Evolutionary conservation across 2,888 invertebrate species (phyloP).

Genomic region (Pseudoips prasinana): DNA sequence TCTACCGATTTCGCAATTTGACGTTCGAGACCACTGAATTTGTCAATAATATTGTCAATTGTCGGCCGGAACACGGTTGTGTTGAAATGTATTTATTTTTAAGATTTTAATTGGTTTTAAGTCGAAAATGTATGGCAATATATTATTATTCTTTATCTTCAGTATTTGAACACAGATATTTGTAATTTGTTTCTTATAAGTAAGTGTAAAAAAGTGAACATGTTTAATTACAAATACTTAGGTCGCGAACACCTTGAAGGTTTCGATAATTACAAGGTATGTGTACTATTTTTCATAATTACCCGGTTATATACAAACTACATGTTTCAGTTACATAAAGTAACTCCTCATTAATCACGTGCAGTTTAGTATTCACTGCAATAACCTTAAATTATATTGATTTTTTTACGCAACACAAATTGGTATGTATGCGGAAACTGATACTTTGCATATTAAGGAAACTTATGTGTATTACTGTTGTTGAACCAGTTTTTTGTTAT

Average conservation of each 20-base stretch:
- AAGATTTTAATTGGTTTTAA: conserved; percentile 9
- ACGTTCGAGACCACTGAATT: too few relatives aligned
- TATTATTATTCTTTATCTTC: too few relatives aligned
- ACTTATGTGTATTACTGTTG: background rate
- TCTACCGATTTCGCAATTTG: too few relatives aligned
- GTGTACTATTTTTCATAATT: conserved; percentile 5
- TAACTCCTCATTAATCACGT: too few relatives aligned
- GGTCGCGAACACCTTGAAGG: conserved; percentile 92
- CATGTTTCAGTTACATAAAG: too few relatives aligned
- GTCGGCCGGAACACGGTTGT: conserved; percentile 5
- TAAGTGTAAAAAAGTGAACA: conserved; percentile 46
- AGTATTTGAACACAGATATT: too few relatives aligned
- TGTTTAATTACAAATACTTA: conserved; percentile 89
- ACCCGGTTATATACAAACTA: too few relatives aligned
- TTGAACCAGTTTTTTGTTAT: too few relatives aligned
- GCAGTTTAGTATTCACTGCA: conserved; percentile 6
- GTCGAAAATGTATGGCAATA: conserved; percentile 23
- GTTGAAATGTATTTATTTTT: conserved; percentile 18
- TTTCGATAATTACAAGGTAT: conserved; percentile 96
- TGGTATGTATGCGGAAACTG: conserved; percentile 15
- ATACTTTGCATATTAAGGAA: conserved; percentile 16
- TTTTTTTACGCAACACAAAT: conserved; percentile 43
- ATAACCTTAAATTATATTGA: conserved; percentile 51
- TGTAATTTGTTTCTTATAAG: conserved; percentile 2
- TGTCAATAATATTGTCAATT: conserved; percentile 3